Percentiles rank a stretch among this genome's conserved stretches.
These are phyloP conservation scores for Eulemur mongoz DNA, from an alignment of 2,797 vertebrate species.

Conservation along the genomic window DNA sequence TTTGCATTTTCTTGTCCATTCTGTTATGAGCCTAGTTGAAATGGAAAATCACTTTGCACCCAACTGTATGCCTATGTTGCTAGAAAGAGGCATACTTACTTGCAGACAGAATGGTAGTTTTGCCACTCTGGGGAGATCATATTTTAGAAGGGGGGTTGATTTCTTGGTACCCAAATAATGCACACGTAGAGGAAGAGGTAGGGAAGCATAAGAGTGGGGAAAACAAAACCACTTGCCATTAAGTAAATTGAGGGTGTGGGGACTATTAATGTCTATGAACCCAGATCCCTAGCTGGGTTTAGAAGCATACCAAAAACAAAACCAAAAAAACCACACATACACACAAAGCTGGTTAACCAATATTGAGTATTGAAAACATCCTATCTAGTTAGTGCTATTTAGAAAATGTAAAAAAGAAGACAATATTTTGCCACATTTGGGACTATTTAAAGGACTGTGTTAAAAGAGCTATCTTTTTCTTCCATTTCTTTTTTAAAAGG, in stretches of 20 bases:
- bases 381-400: background rate
- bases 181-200: background rate
- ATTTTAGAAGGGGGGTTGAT: background rate
- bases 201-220: background rate
- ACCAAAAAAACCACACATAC: background rate
- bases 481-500: background rate
- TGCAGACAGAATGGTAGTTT: background rate
- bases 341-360: background rate
- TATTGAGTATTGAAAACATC: background rate
- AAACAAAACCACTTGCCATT: background rate
- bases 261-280: background rate
- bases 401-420: background rate
- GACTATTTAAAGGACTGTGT: background rate
- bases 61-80: background rate
- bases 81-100: background rate
- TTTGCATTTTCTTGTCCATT: background rate
- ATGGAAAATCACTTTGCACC: background rate
- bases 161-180: background rate
- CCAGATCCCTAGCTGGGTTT: background rate
- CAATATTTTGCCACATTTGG: background rate
- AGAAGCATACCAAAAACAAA: background rate
- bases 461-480: conserved; percentile 23
- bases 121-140: background rate
- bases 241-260: background rate
- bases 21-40: background rate